These are phyloP conservation scores for Patiria miniata DNA, from an alignment of 35 echinoderm and acorn worm species.

Conservation along the genomic window DNA sequence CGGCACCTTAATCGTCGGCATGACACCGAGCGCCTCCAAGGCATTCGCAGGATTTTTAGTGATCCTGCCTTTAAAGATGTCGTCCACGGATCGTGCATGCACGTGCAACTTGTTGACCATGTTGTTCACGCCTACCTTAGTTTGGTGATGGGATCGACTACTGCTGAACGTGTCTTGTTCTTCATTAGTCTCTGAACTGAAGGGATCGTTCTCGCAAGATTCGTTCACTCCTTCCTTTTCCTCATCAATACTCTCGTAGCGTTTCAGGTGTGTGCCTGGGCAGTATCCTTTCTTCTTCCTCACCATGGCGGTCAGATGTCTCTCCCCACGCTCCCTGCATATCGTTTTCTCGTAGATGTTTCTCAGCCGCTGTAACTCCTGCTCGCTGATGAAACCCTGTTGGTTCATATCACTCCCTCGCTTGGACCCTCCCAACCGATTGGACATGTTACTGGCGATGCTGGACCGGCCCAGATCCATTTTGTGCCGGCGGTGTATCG, in stretches of 20 bases:
- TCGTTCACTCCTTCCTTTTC: slow-evolving; percentile 46
- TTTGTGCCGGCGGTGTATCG: slow-evolving; percentile 80
- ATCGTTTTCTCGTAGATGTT: slow-evolving; percentile 69
- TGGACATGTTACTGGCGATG: slow-evolving; percentile 62
- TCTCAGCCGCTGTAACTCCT: slow-evolving; percentile 63
- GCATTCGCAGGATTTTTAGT: not conserved
- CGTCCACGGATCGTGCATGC: not conserved
- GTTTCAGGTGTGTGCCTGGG: slow-evolving; percentile 47
- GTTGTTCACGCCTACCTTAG: slow-evolving; percentile 15
- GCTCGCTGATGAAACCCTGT: slow-evolving; percentile 73
- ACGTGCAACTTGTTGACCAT: slow-evolving; percentile 7
- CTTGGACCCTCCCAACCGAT: slow-evolving; percentile 50
- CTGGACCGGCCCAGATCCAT: slow-evolving; percentile 78
- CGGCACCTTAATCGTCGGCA: slow-evolving; percentile 15
- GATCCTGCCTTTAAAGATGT: not conserved
- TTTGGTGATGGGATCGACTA: not conserved
- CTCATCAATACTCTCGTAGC: slow-evolving; percentile 77
- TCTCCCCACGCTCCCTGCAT: slow-evolving; percentile 57
- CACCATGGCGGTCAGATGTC: slow-evolving; percentile 67
- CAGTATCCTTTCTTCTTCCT: slow-evolving; percentile 56
- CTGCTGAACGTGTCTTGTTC: not conserved
- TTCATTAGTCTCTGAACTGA: not conserved
- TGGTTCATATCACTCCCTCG: slow-evolving; percentile 54
- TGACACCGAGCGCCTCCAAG: not conserved
- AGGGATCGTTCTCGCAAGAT: not conserved